Evolutionary conservation across 30 jellyfish, hydroid and myxozoan genomes (phyloP).

Genomic region (Aurelia aurita): DNA sequence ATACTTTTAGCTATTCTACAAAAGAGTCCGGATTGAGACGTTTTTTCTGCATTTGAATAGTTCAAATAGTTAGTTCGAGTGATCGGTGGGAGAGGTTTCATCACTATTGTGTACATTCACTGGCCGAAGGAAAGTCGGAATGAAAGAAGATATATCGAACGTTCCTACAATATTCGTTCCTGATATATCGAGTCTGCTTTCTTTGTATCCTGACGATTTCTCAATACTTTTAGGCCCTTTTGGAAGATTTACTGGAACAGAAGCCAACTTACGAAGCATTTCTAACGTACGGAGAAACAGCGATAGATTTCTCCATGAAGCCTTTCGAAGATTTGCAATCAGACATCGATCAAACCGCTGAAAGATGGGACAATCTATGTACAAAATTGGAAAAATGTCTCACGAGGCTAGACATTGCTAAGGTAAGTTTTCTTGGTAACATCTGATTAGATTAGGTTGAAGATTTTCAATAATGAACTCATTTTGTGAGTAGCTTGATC

Average conservation of each 20-base stretch:
- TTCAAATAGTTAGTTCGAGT: too few species aligned
- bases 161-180: too few species aligned
- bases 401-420: slow-evolving; percentile 65
- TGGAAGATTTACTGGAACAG: slow-evolving; percentile 62
- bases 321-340: slow-evolving; percentile 46
- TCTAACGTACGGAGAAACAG: slow-evolving; percentile 78
- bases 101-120: too few species aligned
- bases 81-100: too few species aligned
- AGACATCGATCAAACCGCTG: slow-evolving; percentile 45
- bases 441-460: not conserved
- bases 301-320: slow-evolving; percentile 36
- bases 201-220: not conserved
- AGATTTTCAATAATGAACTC: too few species aligned
- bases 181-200: too few species aligned
- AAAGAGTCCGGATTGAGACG: too few species aligned
- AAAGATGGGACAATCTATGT: slow-evolving; percentile 82
- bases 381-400: slow-evolving; percentile 74
- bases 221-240: slow-evolving; percentile 51
- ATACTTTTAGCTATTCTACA: too few species aligned
- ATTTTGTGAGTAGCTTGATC: not conserved
- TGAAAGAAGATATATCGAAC: too few species aligned
- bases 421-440: slow-evolving; percentile 43
- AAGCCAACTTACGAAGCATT: slow-evolving; percentile 71
- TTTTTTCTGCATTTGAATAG: too few species aligned
- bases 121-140: too few species aligned